These are phyloP conservation scores for Petrolisthes cinctipes DNA, from an alignment of 2,888 invertebrate genomes.

Conservation along the genomic window DNA sequence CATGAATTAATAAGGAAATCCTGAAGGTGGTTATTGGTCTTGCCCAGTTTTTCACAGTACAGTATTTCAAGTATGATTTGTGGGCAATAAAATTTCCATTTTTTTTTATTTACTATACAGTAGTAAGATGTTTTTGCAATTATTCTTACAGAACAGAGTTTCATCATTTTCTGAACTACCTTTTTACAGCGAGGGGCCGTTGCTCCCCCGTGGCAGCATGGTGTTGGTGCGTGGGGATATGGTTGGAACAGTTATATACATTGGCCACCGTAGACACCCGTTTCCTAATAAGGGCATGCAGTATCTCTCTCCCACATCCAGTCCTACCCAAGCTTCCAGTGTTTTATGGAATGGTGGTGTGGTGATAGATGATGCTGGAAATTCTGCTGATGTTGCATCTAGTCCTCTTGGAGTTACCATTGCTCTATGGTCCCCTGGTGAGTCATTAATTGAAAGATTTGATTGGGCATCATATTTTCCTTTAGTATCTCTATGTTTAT, in stretches of 20 bases:
- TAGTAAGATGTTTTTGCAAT: too few relatives aligned
- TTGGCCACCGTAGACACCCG: slow-evolving; percentile 38
- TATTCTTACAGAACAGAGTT: too few relatives aligned
- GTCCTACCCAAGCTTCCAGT: neutral
- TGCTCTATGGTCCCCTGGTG: slow-evolving; percentile 49
- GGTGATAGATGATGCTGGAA: neutral
- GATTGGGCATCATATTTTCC: neutral
- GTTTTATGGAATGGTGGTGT: neutral
- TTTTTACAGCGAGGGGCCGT: slow-evolving; percentile 36
- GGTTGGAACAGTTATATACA: slow-evolving; percentile 46
- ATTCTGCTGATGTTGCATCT: too few relatives aligned
- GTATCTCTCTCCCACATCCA: neutral
- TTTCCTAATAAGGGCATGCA: neutral
- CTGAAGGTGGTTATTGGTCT: too few relatives aligned
- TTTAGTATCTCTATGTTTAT: neutral
- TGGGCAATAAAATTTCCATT: too few relatives aligned
- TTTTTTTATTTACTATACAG: too few relatives aligned
- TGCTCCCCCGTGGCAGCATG: slow-evolving; percentile 38
- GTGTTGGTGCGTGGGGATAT: slow-evolving; percentile 31
- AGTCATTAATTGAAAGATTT: neutral
- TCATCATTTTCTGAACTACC: neutral
- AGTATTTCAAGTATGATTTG: too few relatives aligned
- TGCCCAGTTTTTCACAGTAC: too few relatives aligned
- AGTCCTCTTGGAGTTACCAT: slow-evolving; percentile 40
- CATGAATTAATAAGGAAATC: too few relatives aligned